Evolutionary conservation across 2,888 invertebrate species (phyloP), one percentile per base, ranked within the genome.

Genomic region (Chromoteleia sp.): DNA sequence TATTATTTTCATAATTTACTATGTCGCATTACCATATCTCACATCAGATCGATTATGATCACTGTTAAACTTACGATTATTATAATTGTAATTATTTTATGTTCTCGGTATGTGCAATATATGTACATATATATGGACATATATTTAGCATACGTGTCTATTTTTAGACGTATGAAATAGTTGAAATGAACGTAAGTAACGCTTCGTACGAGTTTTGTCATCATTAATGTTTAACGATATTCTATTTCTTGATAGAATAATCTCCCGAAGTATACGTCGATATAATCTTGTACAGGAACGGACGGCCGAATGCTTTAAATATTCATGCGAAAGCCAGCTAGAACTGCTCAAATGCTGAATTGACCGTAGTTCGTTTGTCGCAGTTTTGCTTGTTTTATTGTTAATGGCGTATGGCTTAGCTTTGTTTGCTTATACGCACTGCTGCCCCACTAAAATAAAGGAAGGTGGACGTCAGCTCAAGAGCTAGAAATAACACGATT

Each of bases 371-470:
- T 78, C 63, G 77, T 77, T 63, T 71, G 71, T 65, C 56, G 30
- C 52, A 71, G 50, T 78, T 78, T 71, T 78, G 78, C 65, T 71
- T 78, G 65, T 70, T 52, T 77, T 70, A 77, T 71, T 71, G 70
- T 63, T 77, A 77, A 77, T 39, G 59, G 70, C 48, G 67, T 58
- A 77, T 71, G 63, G 70, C 56, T 70, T 71, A 63, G 70, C 63
- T 77, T 63, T 77, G 70, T 77, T 77, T 77, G 61, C 59, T 54
- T 14, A 52, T 33, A 30, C 50, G 50, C 50, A 39, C 39, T 29
- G 39, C 29, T 50, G 19, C 29, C 6, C 17, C 2, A 30, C 36
- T 25, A 5, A 30, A 29, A 41, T 54, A 52, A 59, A 61, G 30
- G 52, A 30, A 45, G 10, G n/a, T 45, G 30, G 15, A 25, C 52